Evolutionary conservation across 2,113 vertebrate genomes (phyloP).

Genomic region (Brachypteracias leptosomus): DNA sequence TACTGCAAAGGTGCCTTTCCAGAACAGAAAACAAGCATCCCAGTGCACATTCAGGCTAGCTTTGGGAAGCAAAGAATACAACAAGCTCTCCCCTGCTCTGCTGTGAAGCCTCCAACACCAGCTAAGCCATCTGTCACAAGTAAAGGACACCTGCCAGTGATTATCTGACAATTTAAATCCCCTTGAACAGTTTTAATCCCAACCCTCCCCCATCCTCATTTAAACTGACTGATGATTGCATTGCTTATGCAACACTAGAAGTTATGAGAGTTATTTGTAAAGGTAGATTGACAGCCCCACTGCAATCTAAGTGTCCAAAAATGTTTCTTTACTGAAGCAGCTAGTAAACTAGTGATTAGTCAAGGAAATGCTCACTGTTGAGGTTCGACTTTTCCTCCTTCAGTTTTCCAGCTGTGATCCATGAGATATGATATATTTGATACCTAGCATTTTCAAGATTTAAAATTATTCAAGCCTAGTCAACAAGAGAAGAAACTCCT

Average conservation of each 20-base stretch:
- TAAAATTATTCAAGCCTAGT: background rate
- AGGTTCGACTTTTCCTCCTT: background rate
- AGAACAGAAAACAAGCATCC: background rate
- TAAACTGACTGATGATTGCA: slow-evolving; percentile 12
- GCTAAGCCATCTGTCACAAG: background rate
- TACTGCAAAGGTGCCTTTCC: background rate
- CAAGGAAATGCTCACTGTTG: background rate
- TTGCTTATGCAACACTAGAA: background rate
- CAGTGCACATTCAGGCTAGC: background rate
- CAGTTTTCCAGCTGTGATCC: background rate
- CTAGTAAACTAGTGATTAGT: background rate
- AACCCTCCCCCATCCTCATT: background rate
- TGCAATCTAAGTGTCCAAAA: background rate
- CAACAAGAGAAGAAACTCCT: background rate
- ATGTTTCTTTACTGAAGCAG: background rate
- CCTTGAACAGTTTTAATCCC: slow-evolving; percentile 4
- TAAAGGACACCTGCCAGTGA: slow-evolving; percentile 30
- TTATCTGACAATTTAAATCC: background rate
- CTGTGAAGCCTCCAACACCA: background rate
- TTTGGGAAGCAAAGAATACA: background rate
- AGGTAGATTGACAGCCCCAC: background rate
- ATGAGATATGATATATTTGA: rapidly evolving
- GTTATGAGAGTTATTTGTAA: background rate
- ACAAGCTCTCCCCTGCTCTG: background rate
- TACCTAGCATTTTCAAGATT: background rate